A percentile compares a stretch with the other conserved stretches of the same genome.
phyloP scores from a whole-genome alignment of 2,797 vertebrate genomes.

The Amblyraja radiata region DNA sequence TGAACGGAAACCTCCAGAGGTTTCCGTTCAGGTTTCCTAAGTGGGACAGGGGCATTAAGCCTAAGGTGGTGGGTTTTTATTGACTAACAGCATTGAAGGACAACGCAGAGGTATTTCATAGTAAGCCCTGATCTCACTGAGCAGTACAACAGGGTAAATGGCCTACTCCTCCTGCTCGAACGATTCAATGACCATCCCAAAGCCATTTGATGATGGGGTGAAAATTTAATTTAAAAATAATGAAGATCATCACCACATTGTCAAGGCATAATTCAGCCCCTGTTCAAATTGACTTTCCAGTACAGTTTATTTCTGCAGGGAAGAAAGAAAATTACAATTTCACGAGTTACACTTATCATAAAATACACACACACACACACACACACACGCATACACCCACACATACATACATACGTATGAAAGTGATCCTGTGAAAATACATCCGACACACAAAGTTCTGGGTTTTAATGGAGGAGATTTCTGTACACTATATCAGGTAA shows the following conservation, averaged over 20 bases:
- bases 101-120: background rate
- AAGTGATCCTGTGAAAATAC: constrained; percentile 29
- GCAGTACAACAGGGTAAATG: background rate
- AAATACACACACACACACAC: background rate
- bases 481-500: constrained; percentile 31
- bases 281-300: constrained; percentile 22
- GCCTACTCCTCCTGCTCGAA: too few relatives aligned
- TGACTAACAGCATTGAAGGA: background rate
- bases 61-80: background rate
- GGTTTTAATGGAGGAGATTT: constrained; percentile 28
- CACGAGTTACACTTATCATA: constrained; percentile 24
- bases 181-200: too few relatives aligned
- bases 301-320: constrained; percentile 33
- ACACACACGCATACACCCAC: background rate
- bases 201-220: background rate
- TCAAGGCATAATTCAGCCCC: constrained; percentile 7
- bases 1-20: too few relatives aligned
- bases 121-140: background rate
- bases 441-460: constrained; percentile 22
- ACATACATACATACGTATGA: constrained; percentile 10
- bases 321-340: constrained; percentile 31
- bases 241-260: background rate
- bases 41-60: too few relatives aligned
- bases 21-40: too few relatives aligned
- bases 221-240: background rate